A percentile compares a stretch with the other conserved stretches of the same genome.
These are phyloP conservation scores for Aphis craccivora DNA, from an alignment of 1,140 invertebrate genomes.

Conservation along the genomic window DNA sequence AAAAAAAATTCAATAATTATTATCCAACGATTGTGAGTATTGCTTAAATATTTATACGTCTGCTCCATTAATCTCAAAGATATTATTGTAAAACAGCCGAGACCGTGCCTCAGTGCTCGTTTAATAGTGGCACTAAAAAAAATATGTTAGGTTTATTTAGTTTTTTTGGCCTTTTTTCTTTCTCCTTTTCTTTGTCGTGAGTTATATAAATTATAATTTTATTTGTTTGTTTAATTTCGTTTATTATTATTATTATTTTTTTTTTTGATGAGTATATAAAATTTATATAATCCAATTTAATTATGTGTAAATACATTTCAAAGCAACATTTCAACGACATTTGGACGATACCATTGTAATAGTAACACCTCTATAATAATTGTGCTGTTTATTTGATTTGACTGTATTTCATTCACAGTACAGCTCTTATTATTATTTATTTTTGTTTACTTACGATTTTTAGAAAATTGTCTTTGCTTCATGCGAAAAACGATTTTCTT, in stretches of 20 bases:
- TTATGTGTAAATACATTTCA: background rate
- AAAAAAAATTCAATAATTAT: background rate
- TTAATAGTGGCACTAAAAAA: background rate
- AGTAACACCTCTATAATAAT: background rate
- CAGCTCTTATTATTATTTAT: slow-evolving; percentile 1
- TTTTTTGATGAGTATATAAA: background rate
- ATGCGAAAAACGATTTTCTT: background rate
- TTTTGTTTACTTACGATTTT: background rate
- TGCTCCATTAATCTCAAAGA: background rate
- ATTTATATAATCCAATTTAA: background rate
- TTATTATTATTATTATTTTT: background rate
- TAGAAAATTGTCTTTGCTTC: background rate
- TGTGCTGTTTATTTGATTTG: background rate
- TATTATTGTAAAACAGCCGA: background rate
- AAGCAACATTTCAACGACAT: background rate
- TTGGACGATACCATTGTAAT: background rate
- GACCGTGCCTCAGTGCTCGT: background rate
- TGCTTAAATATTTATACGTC: background rate
- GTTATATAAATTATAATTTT: background rate
- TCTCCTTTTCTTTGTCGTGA: background rate
- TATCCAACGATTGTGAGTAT: background rate
- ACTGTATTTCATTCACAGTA: background rate
- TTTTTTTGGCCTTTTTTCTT: background rate
- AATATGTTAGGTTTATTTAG: background rate
- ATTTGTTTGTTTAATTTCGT: background rate